Evolutionary conservation across 35 echinoderm and acorn worm species (phyloP).

Genomic region (Acanthaster planci): DNA sequence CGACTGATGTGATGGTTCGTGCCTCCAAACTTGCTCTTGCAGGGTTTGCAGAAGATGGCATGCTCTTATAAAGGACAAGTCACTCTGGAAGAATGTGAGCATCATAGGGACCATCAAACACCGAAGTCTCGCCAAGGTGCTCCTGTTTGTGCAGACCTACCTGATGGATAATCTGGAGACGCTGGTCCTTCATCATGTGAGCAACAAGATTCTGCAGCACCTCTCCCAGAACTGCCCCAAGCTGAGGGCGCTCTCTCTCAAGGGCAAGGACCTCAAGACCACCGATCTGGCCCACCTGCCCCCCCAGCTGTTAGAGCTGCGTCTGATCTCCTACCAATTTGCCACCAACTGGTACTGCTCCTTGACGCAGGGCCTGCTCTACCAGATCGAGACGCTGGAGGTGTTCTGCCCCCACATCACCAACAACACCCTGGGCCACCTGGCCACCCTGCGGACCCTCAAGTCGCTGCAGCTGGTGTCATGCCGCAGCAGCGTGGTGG

Average conservation of each 20-base stretch:
- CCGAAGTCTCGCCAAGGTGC: neutral
- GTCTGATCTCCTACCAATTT: neutral
- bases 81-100: neutral
- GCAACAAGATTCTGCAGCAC: constrained; percentile 6
- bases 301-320: neutral
- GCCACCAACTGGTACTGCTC: constrained; percentile 23
- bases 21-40: neutral
- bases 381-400: constrained; percentile 16
- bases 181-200: neutral
- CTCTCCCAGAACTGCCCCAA: neutral
- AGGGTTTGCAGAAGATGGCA: constrained; percentile 1
- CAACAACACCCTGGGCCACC: constrained; percentile 20
- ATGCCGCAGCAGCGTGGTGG: constrained; percentile 12
- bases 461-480: constrained; percentile 14
- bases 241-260: neutral
- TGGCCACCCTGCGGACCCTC: neutral
- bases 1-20: neutral
- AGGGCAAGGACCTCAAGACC: constrained; percentile 7
- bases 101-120: neutral
- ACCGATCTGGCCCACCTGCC: neutral
- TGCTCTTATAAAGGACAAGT: neutral
- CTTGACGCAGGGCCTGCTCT: constrained; percentile 11
- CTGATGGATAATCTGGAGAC: neutral
- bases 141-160: constrained; percentile 10
- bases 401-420: constrained; percentile 16